Evolutionary conservation across 2,113 vertebrate species (phyloP).

Genomic region (Myxocyprinus asiaticus): DNA sequence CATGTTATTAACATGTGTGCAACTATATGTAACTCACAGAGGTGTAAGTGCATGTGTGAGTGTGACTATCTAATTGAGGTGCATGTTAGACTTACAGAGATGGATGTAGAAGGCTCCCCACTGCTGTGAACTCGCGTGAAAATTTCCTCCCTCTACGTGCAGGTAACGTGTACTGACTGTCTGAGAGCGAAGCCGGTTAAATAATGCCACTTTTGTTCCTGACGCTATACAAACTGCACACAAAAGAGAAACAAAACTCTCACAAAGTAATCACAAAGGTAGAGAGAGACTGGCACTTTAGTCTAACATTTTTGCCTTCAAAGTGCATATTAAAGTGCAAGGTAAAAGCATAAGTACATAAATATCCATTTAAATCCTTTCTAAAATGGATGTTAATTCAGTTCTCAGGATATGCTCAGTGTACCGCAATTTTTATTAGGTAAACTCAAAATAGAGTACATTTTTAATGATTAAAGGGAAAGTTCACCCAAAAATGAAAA

Average conservation of each 20-base stretch:
- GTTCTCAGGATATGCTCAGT: no score
- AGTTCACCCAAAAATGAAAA: no score
- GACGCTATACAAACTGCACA: conserved; percentile 97
- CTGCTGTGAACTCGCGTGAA: conserved; percentile 98
- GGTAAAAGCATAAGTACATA: background rate
- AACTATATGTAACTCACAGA: background rate
- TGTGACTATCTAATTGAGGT: no score
- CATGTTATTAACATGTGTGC: no score
- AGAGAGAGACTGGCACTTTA: background rate
- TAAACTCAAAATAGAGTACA: no score
- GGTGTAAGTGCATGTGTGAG: no score
- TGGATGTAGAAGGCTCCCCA: conserved; percentile 99
- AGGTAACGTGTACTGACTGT: conserved; percentile 98
- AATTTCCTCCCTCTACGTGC: conserved; percentile 98
- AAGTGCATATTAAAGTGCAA: no score
- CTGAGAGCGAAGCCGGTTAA: conserved; percentile 97
- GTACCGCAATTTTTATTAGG: no score
- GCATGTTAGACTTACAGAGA: conserved; percentile 82
- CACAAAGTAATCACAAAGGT: background rate
- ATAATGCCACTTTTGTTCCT: conserved; percentile 98
- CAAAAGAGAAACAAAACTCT: background rate
- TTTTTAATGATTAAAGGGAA: no score
- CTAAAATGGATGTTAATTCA: no score
- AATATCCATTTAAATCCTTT: background rate
- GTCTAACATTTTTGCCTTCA: background rate